phyloP scores from a whole-genome alignment of 2,888 invertebrate genomes.

The Lasioglossum zephyrum region DNA sequence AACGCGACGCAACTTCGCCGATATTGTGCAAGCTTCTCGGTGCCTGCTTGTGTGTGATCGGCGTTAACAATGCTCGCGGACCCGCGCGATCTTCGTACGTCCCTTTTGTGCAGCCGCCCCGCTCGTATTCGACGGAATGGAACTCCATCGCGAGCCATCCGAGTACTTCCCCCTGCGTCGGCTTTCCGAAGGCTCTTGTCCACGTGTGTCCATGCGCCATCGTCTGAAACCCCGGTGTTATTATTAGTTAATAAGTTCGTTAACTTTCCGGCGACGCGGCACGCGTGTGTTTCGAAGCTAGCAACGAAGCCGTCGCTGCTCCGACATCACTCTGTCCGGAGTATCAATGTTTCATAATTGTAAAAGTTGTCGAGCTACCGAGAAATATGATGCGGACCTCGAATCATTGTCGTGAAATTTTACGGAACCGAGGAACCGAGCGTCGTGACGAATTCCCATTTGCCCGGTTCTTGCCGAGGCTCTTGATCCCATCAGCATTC shows the following conservation, averaged over 20 bases:
- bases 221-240: constrained; percentile 11
- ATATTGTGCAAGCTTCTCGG: constrained; percentile 47
- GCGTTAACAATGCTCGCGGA: constrained; percentile 42
- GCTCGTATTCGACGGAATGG: constrained; percentile 9
- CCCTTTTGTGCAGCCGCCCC: constrained; percentile 1
- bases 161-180: neutral
- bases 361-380: neutral
- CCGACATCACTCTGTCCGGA: neutral
- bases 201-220: neutral
- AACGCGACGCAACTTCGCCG: constrained; percentile 35
- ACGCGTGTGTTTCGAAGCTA: neutral
- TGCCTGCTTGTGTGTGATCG: constrained; percentile 25
- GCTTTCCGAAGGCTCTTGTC: constrained; percentile 9
- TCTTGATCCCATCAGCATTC: constrained; percentile 1
- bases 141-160: neutral
- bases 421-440: neutral
- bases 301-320: neutral
- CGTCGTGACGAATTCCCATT: constrained; percentile 4
- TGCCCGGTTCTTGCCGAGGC: neutral
- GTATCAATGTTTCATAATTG: neutral
- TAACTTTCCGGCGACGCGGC: constrained; percentile 5
- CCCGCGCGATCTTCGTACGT: constrained; percentile 20
- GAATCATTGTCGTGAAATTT: neutral
- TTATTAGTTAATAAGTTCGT: constrained; percentile 19
- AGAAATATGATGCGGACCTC: neutral